phyloP scores from a whole-genome alignment of 2,113 vertebrate species.

The Tachysurus vachellii region DNA sequence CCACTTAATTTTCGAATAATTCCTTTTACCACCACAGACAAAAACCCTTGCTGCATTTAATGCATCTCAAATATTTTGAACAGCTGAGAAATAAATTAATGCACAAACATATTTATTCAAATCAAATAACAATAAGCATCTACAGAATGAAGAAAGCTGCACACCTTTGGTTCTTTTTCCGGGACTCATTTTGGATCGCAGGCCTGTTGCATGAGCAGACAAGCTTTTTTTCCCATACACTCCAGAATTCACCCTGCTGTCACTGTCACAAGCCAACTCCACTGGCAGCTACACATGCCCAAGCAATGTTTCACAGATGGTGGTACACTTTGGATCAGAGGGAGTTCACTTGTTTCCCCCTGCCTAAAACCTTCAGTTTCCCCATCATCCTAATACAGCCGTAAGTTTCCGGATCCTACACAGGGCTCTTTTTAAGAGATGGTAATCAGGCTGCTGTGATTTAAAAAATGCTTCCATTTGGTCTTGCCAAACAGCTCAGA shows the following conservation, averaged over 20 bases:
- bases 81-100: background rate
- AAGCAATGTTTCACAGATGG: constrained; percentile 37
- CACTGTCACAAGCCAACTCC: constrained; percentile 20
- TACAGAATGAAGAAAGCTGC: background rate
- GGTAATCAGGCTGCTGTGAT: background rate
- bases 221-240: background rate
- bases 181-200: constrained; percentile 1
- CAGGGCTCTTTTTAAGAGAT: background rate
- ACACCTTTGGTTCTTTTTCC: background rate
- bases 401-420: background rate
- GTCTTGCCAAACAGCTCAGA: background rate
- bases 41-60: background rate
- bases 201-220: constrained; percentile 13
- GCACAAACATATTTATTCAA: background rate
- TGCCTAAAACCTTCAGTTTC: constrained; percentile 3
- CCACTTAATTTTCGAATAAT: background rate
- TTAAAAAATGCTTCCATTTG: background rate
- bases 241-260: constrained; percentile 35
- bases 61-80: background rate
- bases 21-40: background rate
- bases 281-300: constrained; percentile 25
- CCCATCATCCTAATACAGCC: background rate
- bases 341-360: background rate
- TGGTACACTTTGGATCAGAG: constrained; percentile 5
- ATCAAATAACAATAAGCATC: background rate